Base-by-base conservation (phyloP, 2,888 invertebrate genomes). In the Campopleginae sp. region DNA sequence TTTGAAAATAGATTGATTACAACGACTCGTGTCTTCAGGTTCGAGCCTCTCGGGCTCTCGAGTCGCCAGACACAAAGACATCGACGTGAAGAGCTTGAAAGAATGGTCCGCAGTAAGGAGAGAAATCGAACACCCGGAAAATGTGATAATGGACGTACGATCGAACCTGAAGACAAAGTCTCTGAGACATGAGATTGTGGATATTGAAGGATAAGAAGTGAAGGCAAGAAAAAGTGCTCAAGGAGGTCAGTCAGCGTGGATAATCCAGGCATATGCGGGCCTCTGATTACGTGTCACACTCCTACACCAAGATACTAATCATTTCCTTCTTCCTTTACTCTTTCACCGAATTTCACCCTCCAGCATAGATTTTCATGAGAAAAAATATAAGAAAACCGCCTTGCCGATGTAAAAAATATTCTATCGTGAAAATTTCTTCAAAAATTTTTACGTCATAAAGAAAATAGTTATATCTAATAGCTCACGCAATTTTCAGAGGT, bases 201-300 rank as follows among this genome's bases (percentile, higher is more conserved):
- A 78, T 75, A 51, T 71, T 72, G 72, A 33, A 58, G 61, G 76
- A 84, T 58, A 76, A 76, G 58, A 48, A 33, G 65, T 27, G 71
- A 44, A 72, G 23, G 46, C n/a, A 61, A 58, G 58, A 74, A 77
- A 77, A 63, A 65, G 66, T 63, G 70, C 54, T 72, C 63, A 66
- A 71, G 82, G 83, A 74, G 82, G 71, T 77, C 82, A 80, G 76
- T 87, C 81, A 83, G 63, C 75, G 84, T 80, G 82, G 80, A 88
- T 85, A 88, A 89, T 88, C 87, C 86, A 85, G 86, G 86, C 83
- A 87, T 78, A 86, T 87, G 88, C 88, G 88, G 88, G 88, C 85
- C 84, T 75, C 87, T 87, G 88, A 88, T 88, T 88, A 87, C 87
- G 80, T 31, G n/a, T 84, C 85, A 86, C 85, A 86, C 66, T 68